phyloP scores from a whole-genome alignment of 2,888 invertebrate genomes.

The Melanostoma scalare region DNA sequence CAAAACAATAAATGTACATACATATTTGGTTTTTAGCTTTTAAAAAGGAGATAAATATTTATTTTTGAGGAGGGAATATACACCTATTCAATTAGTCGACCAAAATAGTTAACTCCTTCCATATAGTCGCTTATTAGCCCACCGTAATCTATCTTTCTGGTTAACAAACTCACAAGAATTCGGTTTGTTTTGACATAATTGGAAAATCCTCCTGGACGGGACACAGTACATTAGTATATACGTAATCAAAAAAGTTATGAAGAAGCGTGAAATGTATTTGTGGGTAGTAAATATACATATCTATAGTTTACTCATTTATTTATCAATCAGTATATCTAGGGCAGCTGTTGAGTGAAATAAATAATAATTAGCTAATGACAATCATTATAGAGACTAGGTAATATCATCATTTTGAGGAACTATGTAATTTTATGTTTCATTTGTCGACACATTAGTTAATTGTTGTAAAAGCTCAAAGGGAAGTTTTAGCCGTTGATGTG shows the following conservation, averaged over 20 bases:
- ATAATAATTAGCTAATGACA: too few species aligned
- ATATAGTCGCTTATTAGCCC: too few species aligned
- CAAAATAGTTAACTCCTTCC: constrained; percentile 14
- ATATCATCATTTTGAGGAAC: too few species aligned
- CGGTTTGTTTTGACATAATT: neutral
- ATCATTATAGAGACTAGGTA: too few species aligned
- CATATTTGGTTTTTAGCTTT: constrained; percentile 11
- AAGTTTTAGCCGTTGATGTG: too few species aligned
- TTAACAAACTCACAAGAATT: too few species aligned
- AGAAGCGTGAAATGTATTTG: constrained; percentile 11
- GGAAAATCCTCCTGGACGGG: neutral
- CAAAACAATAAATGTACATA: constrained; percentile 9
- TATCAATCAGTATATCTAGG: neutral
- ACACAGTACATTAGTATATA: neutral
- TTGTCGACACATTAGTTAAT: too few species aligned
- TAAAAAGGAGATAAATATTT: constrained; percentile 51
- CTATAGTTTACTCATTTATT: neutral
- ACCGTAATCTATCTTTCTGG: too few species aligned
- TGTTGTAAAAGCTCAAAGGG: too few species aligned
- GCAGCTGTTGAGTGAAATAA: too few species aligned
- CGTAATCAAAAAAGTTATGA: constrained; percentile 3
- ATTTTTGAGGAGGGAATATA: constrained; percentile 39
- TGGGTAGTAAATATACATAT: neutral
- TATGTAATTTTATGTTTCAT: too few species aligned
- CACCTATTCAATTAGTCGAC: constrained; percentile 40